A percentile compares a stretch with the other conserved stretches of the same genome.
Conservation (phyloP, 2,888 invertebrate species). For the Hypolimnas misippus region DNA sequence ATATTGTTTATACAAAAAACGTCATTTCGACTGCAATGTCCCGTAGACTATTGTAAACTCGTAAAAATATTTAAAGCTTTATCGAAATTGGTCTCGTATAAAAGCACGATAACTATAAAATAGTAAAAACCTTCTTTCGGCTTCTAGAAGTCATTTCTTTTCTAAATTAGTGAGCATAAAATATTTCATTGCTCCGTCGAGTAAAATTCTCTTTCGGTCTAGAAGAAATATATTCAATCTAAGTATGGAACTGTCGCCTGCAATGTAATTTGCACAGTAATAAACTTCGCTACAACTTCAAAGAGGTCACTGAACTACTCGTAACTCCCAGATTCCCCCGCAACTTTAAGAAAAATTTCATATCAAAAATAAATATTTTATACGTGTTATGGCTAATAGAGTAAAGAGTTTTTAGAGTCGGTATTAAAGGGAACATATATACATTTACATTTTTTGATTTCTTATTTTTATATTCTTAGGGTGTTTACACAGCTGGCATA, state of each 20-base stretch:
- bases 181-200: constrained; percentile 13
- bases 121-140: constrained; percentile 4
- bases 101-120: not conserved
- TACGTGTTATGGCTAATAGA: not conserved
- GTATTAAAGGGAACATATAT: not conserved
- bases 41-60: not conserved
- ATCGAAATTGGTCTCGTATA: not conserved
- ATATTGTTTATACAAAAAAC: not conserved
- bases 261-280: constrained; percentile 35
- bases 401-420: not conserved
- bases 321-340: not conserved
- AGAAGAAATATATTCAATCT: constrained; percentile 18
- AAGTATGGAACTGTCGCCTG: constrained; percentile 25
- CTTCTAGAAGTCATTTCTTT: not conserved
- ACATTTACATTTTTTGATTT: not conserved
- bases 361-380: not conserved
- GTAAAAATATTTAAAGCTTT: not conserved
- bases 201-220: constrained; percentile 5
- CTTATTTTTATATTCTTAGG: not conserved
- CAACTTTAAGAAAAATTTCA: constrained; percentile 5
- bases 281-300: constrained; percentile 31
- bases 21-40: not conserved
- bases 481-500: too few relatives aligned
- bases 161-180: constrained; percentile 2
- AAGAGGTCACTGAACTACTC: constrained; percentile 27